Base-by-base conservation (phyloP, 2,797 vertebrate genomes). In the Luscinia megarhynchos region DNA sequence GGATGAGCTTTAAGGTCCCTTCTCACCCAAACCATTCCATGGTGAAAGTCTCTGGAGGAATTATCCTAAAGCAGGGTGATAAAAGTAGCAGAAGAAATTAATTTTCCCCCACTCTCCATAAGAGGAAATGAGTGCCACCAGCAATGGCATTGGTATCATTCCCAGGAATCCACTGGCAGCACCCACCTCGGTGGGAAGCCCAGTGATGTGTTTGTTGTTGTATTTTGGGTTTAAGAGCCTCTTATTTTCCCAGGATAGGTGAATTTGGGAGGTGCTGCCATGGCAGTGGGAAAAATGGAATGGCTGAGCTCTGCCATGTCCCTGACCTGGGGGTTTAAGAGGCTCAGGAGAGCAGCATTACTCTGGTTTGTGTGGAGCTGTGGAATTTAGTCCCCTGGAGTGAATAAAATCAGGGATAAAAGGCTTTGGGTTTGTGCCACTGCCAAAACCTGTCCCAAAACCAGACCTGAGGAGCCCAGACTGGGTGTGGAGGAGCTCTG, bases 121-220 rank as follows among this genome's bases (percentile, higher is more conserved):
- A 46, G 62, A 48, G n/a, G 34, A 41, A 48, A 13, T 5, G 6
- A 67, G 30, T 4, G 3, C 29, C 46, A 40, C 45, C 68, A 74
- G 76, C 10, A 3, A 1, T 46, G 68, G 15, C 34, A 5, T 17
- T 15, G 12, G 21, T 41, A 54, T 4, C 63, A 20, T 48, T 74
- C 8, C 54, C 69, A 66, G 61, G 40, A 61, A 0, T 2, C 34
- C 61, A 5, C 5, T 34, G 53, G n/a, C 76, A 74, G 61, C n/a
- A 26, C 13, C 54, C 18, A 3, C 12, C 54, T 55, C 0, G 0
- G 6, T 36, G 55, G 48, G 63, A 32, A 50, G 32, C 7, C n/a
- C 15, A 8, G 21, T 1, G 63, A 30, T 40, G 41, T 11, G 22
- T 67, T 61, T 41, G 21, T 9, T 54, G 69, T 19, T 62, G 10